Evolutionary conservation across 2,888 invertebrate genomes (phyloP), one percentile per base, ranked within the genome.

Genomic region (Watsonalla binaria): DNA sequence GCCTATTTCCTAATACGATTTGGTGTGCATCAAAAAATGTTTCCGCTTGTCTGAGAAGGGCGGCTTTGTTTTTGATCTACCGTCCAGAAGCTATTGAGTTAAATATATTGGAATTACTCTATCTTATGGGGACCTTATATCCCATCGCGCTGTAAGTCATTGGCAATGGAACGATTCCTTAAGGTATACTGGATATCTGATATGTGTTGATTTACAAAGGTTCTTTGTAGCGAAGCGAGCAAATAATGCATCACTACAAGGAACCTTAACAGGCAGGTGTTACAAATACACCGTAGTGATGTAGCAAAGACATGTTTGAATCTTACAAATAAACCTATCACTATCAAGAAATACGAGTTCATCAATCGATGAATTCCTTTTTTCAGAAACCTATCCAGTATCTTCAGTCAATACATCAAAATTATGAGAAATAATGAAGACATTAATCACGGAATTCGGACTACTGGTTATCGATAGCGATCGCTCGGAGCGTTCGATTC

Each of bases 1-100:
- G 56, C 52, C 56, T 56, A 63, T 69, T 73, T 73, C 71, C 75
- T 72, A 65, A 71, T 68, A 66, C 68, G 71, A 78, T 79, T 74
- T 72, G 71, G 66, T 66, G 74, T 75, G 76, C 76, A 77, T 72
- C 73, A 74, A 68, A 68, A 73, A 78, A 75, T 68, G 70, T 75
- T 74, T 75, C 75, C 80, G 72, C 62, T 7, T 39, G n/a, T 49
- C 52, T 61, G 54, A 60, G 46, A 50, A 56, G 54, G 42, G 53
- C 52, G 42, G 54, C 51, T 54, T 59, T 65, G 61, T 68, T 68
- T 75, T 62, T 76, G 70, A 70, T 72, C 70, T 72, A 59, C 67
- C 70, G 61, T 62, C 74, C 70, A 70, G 70, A 76, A 72, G 66
- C 70, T 68, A 76, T 78, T 70, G 70, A 67, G 69, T 70, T 74